phyloP scores from a whole-genome alignment of 2,113 vertebrate species.

The Oceanites oceanicus region DNA sequence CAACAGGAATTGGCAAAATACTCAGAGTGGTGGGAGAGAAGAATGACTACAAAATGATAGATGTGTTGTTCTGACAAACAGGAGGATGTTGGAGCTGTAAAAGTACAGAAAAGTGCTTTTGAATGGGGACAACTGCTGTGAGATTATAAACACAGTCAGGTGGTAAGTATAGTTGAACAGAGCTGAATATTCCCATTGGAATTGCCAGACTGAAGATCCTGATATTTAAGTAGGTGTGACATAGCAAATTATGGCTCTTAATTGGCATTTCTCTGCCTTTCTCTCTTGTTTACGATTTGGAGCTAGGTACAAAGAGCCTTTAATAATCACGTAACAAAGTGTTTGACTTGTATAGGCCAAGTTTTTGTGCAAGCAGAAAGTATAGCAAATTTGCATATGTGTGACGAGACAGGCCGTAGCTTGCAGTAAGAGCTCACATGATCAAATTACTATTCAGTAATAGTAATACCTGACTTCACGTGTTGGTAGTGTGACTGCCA shows the following conservation, averaged over 20 bases:
- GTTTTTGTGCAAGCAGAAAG: background rate
- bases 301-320: background rate
- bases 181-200: background rate
- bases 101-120: background rate
- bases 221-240: background rate
- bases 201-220: background rate
- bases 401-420: background rate
- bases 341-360: background rate
- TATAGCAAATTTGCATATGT: background rate
- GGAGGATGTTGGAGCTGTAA: background rate
- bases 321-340: background rate
- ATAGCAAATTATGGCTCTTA: background rate
- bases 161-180: background rate
- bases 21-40: background rate
- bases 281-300: background rate
- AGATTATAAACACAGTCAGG: background rate
- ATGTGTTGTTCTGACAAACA: background rate
- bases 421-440: background rate
- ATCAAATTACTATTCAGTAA: background rate
- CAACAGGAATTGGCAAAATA: background rate
- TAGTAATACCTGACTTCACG: background rate
- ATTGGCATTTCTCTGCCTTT: background rate
- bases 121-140: background rate
- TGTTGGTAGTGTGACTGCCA: background rate
- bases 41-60: constrained; percentile 5